Base-by-base conservation (phyloP, 2,113 vertebrate genomes). In the Tinamus guttatus region DNA sequence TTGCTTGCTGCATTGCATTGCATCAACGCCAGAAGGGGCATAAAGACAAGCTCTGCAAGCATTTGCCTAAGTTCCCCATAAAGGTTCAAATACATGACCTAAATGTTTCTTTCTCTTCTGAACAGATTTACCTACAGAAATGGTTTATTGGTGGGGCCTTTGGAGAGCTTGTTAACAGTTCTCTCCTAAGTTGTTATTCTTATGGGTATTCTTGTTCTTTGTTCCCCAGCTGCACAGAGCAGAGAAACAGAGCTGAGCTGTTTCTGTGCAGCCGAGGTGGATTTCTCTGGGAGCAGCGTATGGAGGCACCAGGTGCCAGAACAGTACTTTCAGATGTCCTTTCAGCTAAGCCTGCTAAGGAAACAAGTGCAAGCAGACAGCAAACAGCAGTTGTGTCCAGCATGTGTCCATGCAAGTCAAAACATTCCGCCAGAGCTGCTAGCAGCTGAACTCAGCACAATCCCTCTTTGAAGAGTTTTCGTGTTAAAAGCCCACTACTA, bases 271-370 rank as follows among this genome's bases (percentile, higher is more conserved):
- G 5, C 68, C 82, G 67, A 87, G 45, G 54, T 94, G 56, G 13
- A 27, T 85, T 90, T 96, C 60, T 81, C 60, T 83, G 64, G 71
- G 86, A 95, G 94, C 81, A 47, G 79, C 34, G 65, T 41, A 54
- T 60, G 62, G 94, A 77, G 92, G 68, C 68, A 95, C 81, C 67
- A 81, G 68, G 81, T 58, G 81, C 41, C 71, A 80, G 77, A 84
- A 51, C 20, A 75, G 79, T 75, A 47, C 71, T 93, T 90, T 77
- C 76, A 87, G n/a, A 90, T 45, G 75, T 75, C 80, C 81, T 95
- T 97, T 88, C 77, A 51, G 87, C 30, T 76, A 96, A 92, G 79
- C 47, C 84, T 88, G 82, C 93, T 80, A 74, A 43, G 69, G 67
- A 84, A 95, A 58, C 34, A 70, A 34, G 8, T 41, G 54, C 34